These are phyloP conservation scores for Amia ocellicauda DNA, from an alignment of 2,113 vertebrate genomes.

Conservation along the genomic window DNA sequence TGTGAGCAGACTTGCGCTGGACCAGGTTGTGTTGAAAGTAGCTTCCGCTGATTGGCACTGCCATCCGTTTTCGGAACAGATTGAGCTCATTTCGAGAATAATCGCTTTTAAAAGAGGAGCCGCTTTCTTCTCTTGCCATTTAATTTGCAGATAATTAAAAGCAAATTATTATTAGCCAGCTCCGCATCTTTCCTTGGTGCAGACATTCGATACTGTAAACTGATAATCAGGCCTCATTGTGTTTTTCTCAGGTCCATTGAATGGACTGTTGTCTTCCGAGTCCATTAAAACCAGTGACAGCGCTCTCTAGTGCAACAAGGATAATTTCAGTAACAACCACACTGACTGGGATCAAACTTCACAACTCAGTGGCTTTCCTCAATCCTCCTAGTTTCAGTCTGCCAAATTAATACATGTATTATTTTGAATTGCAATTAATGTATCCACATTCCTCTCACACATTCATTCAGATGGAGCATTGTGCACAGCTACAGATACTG, in stretches of 20 bases:
- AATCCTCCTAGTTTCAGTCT: too few species aligned
- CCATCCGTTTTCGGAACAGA: neutral
- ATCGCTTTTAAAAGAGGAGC: neutral
- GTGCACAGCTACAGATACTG: too few species aligned
- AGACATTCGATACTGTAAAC: slow-evolving; percentile 4
- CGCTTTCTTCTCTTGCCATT: slow-evolving; percentile 8
- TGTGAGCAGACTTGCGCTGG: too few species aligned
- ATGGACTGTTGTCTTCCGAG: neutral
- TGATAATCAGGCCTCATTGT: slow-evolving; percentile 1
- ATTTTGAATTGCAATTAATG: too few species aligned
- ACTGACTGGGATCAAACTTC: too few species aligned
- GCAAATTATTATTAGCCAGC: neutral
- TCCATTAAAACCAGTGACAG: neutral
- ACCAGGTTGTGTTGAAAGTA: too few species aligned
- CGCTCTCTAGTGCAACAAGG: too few species aligned
- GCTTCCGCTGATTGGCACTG: slow-evolving; percentile 3
- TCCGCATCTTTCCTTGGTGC: neutral
- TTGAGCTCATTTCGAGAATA: neutral
- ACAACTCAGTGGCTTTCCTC: too few species aligned
- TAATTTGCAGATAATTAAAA: slow-evolving; percentile 8
- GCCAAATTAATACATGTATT: too few species aligned
- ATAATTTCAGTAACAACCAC: too few species aligned
- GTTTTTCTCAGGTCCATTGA: neutral
- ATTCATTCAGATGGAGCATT: too few species aligned
- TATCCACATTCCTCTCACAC: too few species aligned